Evolutionary conservation across 2,888 invertebrate genomes (phyloP).

Genomic region (Thecocarcelia acutangulata): DNA sequence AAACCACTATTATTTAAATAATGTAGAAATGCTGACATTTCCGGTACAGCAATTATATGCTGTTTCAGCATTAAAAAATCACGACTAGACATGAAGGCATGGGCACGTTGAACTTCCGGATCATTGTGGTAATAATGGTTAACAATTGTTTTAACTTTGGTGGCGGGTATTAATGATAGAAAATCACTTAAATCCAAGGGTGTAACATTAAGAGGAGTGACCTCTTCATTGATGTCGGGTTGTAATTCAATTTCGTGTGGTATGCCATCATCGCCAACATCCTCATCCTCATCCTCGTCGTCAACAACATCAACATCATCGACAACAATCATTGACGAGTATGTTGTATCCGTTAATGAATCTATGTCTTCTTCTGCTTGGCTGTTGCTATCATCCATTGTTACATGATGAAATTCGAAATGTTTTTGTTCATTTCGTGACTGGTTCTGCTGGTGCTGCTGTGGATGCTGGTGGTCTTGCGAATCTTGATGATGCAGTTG

Average conservation of each 20-base stretch:
- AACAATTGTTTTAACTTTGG: slow-evolving; percentile 76
- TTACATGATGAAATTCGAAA: slow-evolving; percentile 60
- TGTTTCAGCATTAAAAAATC: slow-evolving; percentile 75
- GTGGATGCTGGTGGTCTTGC: slow-evolving; percentile 22
- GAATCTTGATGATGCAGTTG: slow-evolving; percentile 56
- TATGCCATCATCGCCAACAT: slow-evolving; percentile 56
- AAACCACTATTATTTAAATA: slow-evolving; percentile 79
- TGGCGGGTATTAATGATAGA: slow-evolving; percentile 76
- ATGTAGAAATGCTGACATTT: slow-evolving; percentile 76
- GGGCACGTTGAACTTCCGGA: slow-evolving; percentile 77
- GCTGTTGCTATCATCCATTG: slow-evolving; percentile 44
- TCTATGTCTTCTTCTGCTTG: slow-evolving; percentile 55
- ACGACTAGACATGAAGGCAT: slow-evolving; percentile 75
- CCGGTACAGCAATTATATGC: slow-evolving; percentile 75
- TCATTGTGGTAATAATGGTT: slow-evolving; percentile 77
- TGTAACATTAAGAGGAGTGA: slow-evolving; percentile 54
- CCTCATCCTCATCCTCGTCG: slow-evolving; percentile 30
- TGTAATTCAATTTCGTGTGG: slow-evolving; percentile 70
- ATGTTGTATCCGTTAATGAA: slow-evolving; percentile 66
- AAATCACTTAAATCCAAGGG: slow-evolving; percentile 79
- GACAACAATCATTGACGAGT: slow-evolving; percentile 50
- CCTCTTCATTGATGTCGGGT: slow-evolving; percentile 65
- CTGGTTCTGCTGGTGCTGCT: slow-evolving; percentile 20
- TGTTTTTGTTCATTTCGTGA: slow-evolving; percentile 49
- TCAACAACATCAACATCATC: slow-evolving; percentile 38